Percentiles rank a stretch among this genome's conserved stretches.
Evolutionary conservation across 64 coral and sea anemone genomes (phyloP).

Genomic region (Pachyseris speciosa): DNA sequence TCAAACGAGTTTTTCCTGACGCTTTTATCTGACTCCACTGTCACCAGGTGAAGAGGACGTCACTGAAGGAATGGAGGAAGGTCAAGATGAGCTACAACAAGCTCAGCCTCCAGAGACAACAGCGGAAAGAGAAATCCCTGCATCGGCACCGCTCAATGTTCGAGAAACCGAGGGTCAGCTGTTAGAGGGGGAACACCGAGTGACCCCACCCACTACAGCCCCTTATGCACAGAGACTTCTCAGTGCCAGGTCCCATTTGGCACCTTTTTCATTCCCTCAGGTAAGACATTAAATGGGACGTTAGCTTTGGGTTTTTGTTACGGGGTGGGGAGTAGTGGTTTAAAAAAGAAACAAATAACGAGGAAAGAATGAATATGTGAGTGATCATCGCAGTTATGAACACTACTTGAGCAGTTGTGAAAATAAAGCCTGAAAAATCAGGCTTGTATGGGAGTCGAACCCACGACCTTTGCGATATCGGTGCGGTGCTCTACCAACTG

Average conservation of each 20-base stretch:
- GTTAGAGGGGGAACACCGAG: not conserved
- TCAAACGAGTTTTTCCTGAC: no score
- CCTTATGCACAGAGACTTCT: not conserved
- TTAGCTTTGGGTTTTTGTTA: no score
- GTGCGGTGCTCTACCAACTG: no score
- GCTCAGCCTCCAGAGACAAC: not conserved
- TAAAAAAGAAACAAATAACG: no score
- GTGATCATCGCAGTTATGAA: no score
- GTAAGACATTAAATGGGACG: slow-evolving; percentile 52
- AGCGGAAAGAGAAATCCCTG: slow-evolving; percentile 9
- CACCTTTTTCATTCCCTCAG: slow-evolving; percentile 87
- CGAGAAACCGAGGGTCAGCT: not conserved
- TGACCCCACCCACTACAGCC: not conserved
- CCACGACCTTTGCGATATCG: no score
- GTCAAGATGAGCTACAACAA: slow-evolving; percentile 4
- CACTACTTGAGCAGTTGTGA: no score
- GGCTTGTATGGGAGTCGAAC: no score
- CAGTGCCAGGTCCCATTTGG: slow-evolving; percentile 68
- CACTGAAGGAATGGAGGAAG: slow-evolving; percentile 4
- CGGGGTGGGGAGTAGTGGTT: no score
- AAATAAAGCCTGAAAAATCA: no score
- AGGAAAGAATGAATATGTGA: no score
- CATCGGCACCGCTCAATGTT: not conserved
- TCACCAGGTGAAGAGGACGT: slow-evolving; percentile 15
- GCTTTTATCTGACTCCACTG: not conserved